Conservation (phyloP, 2,797 vertebrate species). For the Philypnodon macrostomus region DNA sequence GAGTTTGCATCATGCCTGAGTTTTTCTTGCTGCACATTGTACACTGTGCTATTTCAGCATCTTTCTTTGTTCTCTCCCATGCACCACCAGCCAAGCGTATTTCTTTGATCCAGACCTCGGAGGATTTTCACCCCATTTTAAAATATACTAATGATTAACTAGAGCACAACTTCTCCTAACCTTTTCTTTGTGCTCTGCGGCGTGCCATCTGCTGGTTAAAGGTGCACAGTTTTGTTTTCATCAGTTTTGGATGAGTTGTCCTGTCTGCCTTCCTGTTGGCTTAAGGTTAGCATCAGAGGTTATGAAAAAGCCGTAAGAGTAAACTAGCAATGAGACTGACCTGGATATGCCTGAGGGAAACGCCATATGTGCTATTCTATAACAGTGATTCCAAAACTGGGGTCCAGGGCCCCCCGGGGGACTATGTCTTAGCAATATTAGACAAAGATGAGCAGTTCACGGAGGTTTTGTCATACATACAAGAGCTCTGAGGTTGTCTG, state of each 20-base stretch:
- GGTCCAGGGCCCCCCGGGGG: too few species aligned
- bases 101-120: slow-evolving; percentile 73
- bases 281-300: background rate
- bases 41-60: slow-evolving; percentile 49
- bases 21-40: slow-evolving; percentile 32
- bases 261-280: background rate
- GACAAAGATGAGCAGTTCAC: too few species aligned
- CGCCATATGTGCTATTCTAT: too few species aligned
- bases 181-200: slow-evolving; percentile 1
- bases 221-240: slow-evolving; percentile 32
- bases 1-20: slow-evolving; percentile 48
- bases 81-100: slow-evolving; percentile 57
- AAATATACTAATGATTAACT: slow-evolving; percentile 77
- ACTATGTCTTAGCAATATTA: too few species aligned
- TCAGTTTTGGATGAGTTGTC: slow-evolving; percentile 26
- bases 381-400: too few species aligned
- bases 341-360: too few species aligned
- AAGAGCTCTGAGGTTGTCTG: too few species aligned
- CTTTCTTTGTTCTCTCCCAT: slow-evolving; percentile 68
- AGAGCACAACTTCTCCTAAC: slow-evolving; percentile 39
- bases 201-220: slow-evolving; percentile 46
- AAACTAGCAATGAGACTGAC: too few species aligned
- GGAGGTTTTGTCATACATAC: too few species aligned
- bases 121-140: slow-evolving; percentile 63
- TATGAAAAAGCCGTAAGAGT: too few species aligned